Conservation (phyloP, 2,113 vertebrate genomes). For the Rutilus rutilus region DNA sequence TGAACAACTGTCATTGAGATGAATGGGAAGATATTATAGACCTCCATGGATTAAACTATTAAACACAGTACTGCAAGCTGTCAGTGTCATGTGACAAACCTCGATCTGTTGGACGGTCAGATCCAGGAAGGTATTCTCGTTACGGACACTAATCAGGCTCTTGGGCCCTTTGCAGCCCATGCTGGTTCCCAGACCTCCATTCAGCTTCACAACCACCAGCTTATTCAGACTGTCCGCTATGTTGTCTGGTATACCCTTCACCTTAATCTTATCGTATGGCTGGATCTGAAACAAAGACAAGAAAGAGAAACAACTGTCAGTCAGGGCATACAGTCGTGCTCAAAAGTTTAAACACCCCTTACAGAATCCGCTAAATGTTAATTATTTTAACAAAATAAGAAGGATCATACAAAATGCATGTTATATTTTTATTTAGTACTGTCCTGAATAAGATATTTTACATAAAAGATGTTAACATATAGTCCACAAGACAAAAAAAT, state of each 20-base stretch:
- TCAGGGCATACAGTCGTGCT: not conserved
- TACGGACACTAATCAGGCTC: conserved; percentile 95
- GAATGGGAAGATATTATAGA: not conserved
- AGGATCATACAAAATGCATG: too few species aligned
- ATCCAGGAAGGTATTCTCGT: conserved; percentile 97
- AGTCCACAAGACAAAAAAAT: too few species aligned
- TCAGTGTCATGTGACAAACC: conserved; percentile 68
- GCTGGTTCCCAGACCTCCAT: conserved; percentile 95
- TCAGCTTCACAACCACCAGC: conserved; percentile 94
- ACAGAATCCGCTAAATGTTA: too few species aligned
- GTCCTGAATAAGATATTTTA: too few species aligned
- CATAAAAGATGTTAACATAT: too few species aligned
- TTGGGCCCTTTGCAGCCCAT: conserved; percentile 98
- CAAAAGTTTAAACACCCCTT: too few species aligned
- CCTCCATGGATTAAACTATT: not conserved
- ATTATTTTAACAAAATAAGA: too few species aligned
- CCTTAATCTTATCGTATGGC: conserved; percentile 91
- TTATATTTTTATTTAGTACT: too few species aligned
- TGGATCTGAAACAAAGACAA: conserved; percentile 80
- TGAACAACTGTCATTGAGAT: not conserved
- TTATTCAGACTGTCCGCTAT: conserved; percentile 88
- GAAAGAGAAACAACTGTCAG: not conserved
- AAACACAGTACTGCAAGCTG: not conserved
- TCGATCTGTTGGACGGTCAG: conserved; percentile 97
- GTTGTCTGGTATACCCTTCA: conserved; percentile 83